Conservation (phyloP, 2,888 invertebrate genomes). For the Melanostoma scalare region DNA sequence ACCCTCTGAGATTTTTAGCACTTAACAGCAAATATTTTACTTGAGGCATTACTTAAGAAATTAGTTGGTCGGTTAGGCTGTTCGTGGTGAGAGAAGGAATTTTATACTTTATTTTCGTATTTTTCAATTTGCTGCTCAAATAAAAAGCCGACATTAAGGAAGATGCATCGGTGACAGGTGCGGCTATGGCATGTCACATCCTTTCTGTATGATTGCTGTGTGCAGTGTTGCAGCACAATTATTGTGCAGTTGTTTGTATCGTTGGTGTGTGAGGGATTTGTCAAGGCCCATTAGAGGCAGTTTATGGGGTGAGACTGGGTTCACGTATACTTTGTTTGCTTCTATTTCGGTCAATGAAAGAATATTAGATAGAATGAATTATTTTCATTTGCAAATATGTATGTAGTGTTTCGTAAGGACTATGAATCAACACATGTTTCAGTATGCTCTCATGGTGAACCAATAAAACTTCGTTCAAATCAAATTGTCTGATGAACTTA, state of each 20-base stretch:
- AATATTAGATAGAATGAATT: too few relatives aligned
- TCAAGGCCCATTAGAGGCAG: constrained; percentile 61
- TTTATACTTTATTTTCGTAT: constrained; percentile 59
- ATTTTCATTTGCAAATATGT: too few relatives aligned
- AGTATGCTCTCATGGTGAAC: too few relatives aligned
- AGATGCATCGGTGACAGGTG: constrained; percentile 72
- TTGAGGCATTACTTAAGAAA: constrained; percentile 62
- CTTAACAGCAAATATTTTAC: constrained; percentile 72
- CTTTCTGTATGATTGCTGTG: constrained; percentile 69
- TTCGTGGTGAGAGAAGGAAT: constrained; percentile 5
- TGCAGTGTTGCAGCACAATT: constrained; percentile 45
- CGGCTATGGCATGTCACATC: constrained; percentile 66
- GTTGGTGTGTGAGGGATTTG: constrained; percentile 60
- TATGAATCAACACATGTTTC: too few relatives aligned
- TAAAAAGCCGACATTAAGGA: constrained; percentile 68
- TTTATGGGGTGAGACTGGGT: constrained; percentile 56
- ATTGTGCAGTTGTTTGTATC: constrained; percentile 20
- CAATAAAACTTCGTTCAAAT: too few relatives aligned
- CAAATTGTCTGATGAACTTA: too few relatives aligned
- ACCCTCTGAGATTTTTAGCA: constrained; percentile 71
- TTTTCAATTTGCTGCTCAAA: constrained; percentile 72
- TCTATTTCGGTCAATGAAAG: background rate
- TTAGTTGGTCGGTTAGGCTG: constrained; percentile 37
- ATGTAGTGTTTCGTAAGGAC: too few relatives aligned
- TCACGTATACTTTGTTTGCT: constrained; percentile 22